Percentiles rank a stretch among this genome's conserved stretches.
phyloP scores from a whole-genome alignment of 2,797 vertebrate species.

The Xiphorhynchus erythropygius region DNA sequence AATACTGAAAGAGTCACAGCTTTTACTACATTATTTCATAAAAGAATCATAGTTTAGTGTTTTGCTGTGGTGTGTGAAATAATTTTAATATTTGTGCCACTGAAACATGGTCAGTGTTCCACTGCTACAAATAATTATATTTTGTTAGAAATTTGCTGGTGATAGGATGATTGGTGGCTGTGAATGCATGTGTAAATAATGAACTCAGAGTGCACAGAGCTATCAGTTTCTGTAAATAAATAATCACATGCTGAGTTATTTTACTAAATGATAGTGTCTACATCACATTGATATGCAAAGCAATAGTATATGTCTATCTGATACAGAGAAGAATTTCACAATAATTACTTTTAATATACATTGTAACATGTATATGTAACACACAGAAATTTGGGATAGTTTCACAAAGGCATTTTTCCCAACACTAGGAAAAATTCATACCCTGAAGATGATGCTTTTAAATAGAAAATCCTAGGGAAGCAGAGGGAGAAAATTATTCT shows the following conservation, averaged over 20 bases:
- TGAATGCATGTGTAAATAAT: background rate
- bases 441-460: background rate
- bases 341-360: background rate
- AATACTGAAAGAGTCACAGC: background rate
- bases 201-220: background rate
- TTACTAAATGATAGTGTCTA: background rate
- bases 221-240: background rate
- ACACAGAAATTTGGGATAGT: background rate
- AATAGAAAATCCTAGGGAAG: background rate
- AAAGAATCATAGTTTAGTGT: background rate
- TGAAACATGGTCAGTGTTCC: background rate
- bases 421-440: background rate
- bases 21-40: background rate
- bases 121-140: background rate
- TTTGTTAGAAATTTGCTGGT: background rate
- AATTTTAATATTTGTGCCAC: background rate
- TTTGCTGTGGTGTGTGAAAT: accelerated
- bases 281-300: background rate
- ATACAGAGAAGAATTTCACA: background rate
- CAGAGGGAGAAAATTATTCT: accelerated
- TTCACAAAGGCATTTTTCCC: background rate
- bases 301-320: background rate
- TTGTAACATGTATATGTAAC: background rate
- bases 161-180: background rate
- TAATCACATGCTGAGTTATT: background rate